Conservation (phyloP, 2,797 vertebrate species). For the Poecilia velifera region DNA sequence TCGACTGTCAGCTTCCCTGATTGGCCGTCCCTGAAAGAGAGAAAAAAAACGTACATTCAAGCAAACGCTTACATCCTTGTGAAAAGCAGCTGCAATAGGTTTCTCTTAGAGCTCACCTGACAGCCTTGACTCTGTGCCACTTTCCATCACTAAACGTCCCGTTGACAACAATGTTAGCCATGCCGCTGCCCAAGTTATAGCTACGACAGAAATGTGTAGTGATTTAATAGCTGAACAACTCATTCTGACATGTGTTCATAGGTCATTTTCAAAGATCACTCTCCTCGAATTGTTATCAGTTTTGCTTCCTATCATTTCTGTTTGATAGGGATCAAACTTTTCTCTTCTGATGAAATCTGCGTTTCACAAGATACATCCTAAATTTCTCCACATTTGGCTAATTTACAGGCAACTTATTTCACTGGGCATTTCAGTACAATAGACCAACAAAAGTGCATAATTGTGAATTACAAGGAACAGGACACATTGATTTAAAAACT, state of each 20-base stretch:
- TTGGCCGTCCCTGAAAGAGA: slow-evolving; percentile 86
- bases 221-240: not conserved
- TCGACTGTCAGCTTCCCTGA: slow-evolving; percentile 95
- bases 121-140: slow-evolving; percentile 95
- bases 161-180: slow-evolving; percentile 84
- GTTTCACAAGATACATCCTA: not conserved
- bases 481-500: not conserved
- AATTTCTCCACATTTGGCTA: not conserved
- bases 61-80: not conserved
- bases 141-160: slow-evolving; percentile 91
- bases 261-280: not conserved
- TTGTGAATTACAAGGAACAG: not conserved
- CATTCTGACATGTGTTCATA: not conserved
- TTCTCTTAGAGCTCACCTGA: slow-evolving; percentile 80
- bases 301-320: not conserved
- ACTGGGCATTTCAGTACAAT: not conserved
- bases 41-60: not conserved
- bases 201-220: slow-evolving; percentile 67
- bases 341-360: not conserved
- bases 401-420: not conserved
- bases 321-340: not conserved
- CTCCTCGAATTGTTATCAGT: not conserved
- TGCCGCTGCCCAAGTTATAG: slow-evolving; percentile 94
- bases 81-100: not conserved
- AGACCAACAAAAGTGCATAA: not conserved